Evolutionary conservation across 2,888 invertebrate species (phyloP).

Genomic region (Drosophila atripex): DNA sequence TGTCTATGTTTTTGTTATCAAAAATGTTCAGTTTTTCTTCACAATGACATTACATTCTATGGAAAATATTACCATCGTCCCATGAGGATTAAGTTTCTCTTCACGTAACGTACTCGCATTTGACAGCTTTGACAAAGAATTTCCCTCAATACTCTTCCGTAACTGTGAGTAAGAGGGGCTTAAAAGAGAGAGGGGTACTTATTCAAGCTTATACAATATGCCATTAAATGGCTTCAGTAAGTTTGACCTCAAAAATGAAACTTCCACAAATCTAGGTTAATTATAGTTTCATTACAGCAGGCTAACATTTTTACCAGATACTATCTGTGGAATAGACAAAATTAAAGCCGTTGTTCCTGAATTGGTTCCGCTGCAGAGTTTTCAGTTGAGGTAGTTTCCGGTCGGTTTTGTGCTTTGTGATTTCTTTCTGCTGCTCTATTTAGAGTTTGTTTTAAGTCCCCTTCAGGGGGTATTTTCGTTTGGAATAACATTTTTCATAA

Average conservation of each 20-base stretch:
- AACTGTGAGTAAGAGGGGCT: background rate
- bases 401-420: slow-evolving; percentile 52
- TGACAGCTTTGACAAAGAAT: background rate
- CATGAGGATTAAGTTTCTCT: background rate
- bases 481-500: too few species aligned
- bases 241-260: slow-evolving; percentile 24
- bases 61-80: background rate
- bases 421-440: slow-evolving; percentile 15
- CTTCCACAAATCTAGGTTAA: slow-evolving; percentile 60
- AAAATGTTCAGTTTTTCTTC: too few species aligned
- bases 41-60: background rate
- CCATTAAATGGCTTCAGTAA: slow-evolving; percentile 25
- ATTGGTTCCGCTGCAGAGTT: slow-evolving; percentile 68
- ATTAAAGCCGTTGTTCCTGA: slow-evolving; percentile 54
- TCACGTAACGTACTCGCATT: background rate
- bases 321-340: slow-evolving; percentile 27
- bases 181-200: background rate
- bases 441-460: background rate
- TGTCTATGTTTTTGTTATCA: too few species aligned
- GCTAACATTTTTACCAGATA: slow-evolving; percentile 33
- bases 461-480: too few species aligned
- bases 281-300: slow-evolving; percentile 58
- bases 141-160: background rate
- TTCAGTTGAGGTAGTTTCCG: slow-evolving; percentile 61
- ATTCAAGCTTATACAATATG: background rate